Evolutionary conservation across 2,888 invertebrate species (phyloP).

Genomic region (Nomada hirtipes): DNA sequence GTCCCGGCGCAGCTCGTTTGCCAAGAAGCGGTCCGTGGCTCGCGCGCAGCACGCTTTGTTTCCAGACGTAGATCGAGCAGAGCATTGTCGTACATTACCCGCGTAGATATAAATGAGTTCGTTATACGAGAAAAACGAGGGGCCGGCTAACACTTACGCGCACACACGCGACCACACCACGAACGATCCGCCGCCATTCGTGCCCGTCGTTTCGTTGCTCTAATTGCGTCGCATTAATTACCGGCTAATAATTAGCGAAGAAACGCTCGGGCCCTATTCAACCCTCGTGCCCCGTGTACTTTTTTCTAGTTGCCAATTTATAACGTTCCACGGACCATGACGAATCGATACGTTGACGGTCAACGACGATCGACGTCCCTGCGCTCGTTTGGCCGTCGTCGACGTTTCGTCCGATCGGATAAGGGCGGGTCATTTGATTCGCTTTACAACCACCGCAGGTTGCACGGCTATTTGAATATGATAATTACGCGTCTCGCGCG

Average conservation of each 20-base stretch:
- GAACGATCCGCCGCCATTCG: slow-evolving; percentile 29
- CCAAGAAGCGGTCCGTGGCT: slow-evolving; percentile 47
- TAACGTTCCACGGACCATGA: background rate
- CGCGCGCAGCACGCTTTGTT: slow-evolving; percentile 58
- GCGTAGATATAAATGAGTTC: slow-evolving; percentile 62
- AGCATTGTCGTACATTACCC: slow-evolving; percentile 58
- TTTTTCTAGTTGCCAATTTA: background rate
- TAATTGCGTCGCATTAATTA: slow-evolving; percentile 59
- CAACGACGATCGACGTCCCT: background rate
- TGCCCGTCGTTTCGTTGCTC: slow-evolving; percentile 20
- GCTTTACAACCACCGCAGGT: slow-evolving; percentile 1
- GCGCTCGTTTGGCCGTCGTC: background rate
- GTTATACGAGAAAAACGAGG: slow-evolving; percentile 61
- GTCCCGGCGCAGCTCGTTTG: slow-evolving; percentile 64
- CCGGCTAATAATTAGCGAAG: slow-evolving; percentile 42
- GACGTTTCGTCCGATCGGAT: background rate
- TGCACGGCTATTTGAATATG: slow-evolving; percentile 21
- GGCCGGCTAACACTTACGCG: slow-evolving; percentile 36
- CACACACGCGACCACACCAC: slow-evolving; percentile 28
- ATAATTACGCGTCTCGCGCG: slow-evolving; percentile 30
- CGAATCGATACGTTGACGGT: too few relatives aligned
- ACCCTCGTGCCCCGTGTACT: background rate
- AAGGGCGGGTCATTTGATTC: slow-evolving; percentile 13
- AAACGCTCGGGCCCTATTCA: slow-evolving; percentile 7
- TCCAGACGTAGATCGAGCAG: slow-evolving; percentile 62